Evolutionary conservation across 2,888 invertebrate genomes (phyloP).

Genomic region (Oscheius myriophilus): DNA sequence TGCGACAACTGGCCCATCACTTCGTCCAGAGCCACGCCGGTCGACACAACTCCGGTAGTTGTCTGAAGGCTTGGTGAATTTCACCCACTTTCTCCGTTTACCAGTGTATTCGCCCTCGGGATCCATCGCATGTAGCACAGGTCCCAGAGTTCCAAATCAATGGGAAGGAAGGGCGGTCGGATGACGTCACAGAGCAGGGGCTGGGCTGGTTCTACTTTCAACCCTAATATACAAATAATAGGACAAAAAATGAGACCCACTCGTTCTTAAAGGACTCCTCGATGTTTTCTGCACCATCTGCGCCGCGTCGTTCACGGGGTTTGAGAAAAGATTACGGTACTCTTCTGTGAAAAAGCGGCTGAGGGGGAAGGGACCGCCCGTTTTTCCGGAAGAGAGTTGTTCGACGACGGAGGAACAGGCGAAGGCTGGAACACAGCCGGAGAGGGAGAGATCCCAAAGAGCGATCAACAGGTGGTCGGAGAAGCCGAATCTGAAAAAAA

Average conservation of each 20-base stretch:
- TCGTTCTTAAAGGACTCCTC: constrained; percentile 11
- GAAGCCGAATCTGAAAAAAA: constrained; percentile 82
- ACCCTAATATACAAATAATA: no score
- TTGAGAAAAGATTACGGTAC: constrained; percentile 44
- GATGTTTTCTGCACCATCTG: constrained; percentile 14
- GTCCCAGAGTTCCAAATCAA: constrained; percentile 48
- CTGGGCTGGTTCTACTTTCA: not conserved
- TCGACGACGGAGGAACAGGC: constrained; percentile 44
- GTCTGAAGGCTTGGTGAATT: not conserved
- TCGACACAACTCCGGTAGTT: constrained; percentile 7
- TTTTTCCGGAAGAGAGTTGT: constrained; percentile 32
- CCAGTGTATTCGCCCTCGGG: constrained; percentile 31
- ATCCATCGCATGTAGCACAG: constrained; percentile 56
- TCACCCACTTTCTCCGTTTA: constrained; percentile 1
- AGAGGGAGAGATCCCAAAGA: constrained; percentile 87
- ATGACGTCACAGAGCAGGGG: constrained; percentile 36
- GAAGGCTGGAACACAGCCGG: constrained; percentile 91
- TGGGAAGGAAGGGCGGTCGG: constrained; percentile 42
- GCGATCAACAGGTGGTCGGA: constrained; percentile 90
- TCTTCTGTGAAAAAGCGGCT: constrained; percentile 36
- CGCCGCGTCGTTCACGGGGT: constrained; percentile 41
- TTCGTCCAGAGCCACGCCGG: constrained; percentile 9
- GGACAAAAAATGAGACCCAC: not conserved
- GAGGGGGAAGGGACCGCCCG: constrained; percentile 46
- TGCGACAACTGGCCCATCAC: not conserved